Evolutionary conservation across 2,888 invertebrate species (phyloP).

Genomic region (Drosophila paramelanica): DNA sequence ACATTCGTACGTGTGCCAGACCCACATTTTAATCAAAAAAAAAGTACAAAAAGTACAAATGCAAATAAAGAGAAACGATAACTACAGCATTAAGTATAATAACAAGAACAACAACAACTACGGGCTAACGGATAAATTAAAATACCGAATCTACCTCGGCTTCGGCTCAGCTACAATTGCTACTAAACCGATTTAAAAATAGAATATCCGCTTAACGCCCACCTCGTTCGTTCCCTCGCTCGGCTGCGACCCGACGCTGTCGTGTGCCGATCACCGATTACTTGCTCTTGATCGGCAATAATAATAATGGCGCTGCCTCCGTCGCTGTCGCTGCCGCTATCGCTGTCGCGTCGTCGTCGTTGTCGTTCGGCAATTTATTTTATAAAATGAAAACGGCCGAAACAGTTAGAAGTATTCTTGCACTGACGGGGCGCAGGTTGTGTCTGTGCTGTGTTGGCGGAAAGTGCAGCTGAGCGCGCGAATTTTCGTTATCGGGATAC

Average conservation of each 20-base stretch:
- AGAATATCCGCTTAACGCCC: conserved; percentile 48
- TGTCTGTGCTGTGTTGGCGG: conserved; percentile 57
- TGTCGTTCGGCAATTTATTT: conserved; percentile 49
- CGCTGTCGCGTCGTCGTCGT: conserved; percentile 12
- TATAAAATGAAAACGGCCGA: conserved; percentile 64
- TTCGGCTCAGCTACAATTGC: conserved; percentile 28
- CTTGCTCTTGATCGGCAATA: conserved; percentile 31
- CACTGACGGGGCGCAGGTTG: conserved; percentile 72
- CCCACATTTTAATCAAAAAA: conserved; percentile 3
- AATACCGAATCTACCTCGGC: conserved; percentile 27
- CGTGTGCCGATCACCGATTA: conserved; percentile 42
- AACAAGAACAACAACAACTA: neutral
- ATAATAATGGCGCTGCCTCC: conserved; percentile 14
- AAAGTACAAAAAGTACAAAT: neutral
- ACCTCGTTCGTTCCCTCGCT: conserved; percentile 20
- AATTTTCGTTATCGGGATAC: conserved; percentile 8
- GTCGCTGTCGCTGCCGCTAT: neutral
- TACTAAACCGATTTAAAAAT: conserved; percentile 41
- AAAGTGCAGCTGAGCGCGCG: conserved; percentile 37
- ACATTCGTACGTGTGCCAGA: neutral
- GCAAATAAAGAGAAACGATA: neutral
- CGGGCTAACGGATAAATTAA: conserved; percentile 35
- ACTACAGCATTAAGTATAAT: neutral
- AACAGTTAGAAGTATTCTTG: conserved; percentile 80
- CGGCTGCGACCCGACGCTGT: neutral